A percentile compares a stretch with the other conserved stretches of the same genome.
These are phyloP conservation scores for Rana temporaria DNA, from an alignment of 2,113 vertebrate species.

Conservation along the genomic window DNA sequence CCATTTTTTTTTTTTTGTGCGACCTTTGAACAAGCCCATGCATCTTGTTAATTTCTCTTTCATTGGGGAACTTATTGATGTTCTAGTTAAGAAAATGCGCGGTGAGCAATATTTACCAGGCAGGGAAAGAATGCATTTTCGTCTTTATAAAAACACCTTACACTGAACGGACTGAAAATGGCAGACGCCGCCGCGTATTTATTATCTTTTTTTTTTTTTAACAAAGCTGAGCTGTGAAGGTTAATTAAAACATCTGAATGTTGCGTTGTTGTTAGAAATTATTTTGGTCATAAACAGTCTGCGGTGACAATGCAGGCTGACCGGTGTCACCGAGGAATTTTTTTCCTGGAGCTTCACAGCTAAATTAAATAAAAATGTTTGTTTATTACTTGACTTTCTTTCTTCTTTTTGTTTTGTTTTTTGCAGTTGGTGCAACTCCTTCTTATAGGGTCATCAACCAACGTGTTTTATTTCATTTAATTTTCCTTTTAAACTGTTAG, in stretches of 20 bases:
- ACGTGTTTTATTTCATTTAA: not conserved
- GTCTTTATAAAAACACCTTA: not conserved
- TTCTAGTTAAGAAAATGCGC: conserved; percentile 34
- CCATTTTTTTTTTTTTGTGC: not conserved
- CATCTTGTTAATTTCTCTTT: conserved; percentile 38
- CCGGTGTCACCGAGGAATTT: not conserved
- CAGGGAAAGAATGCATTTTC: not conserved
- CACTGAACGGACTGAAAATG: conserved; percentile 8
- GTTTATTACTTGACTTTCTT: no score
- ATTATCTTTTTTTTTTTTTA: conserved; percentile 14
- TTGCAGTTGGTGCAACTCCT: no score
- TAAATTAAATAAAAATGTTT: no score
- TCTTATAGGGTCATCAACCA: not conserved
- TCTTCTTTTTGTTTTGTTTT: no score
- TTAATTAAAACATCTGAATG: conserved; percentile 26
- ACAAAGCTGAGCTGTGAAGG: conserved; percentile 6
- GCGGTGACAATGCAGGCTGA: not conserved
- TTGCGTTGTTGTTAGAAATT: not conserved
- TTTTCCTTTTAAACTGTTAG: no score
- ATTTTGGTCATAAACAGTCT: not conserved
- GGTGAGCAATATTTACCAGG: conserved; percentile 24
- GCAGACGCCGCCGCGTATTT: not conserved
- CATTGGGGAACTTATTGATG: conserved; percentile 29
- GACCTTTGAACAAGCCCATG: conserved; percentile 19
- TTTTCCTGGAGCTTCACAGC: not conserved